Evolutionary conservation across 2,888 invertebrate genomes (phyloP), one percentile per base, ranked within the genome.

Genomic region (Campoplex nolae): DNA sequence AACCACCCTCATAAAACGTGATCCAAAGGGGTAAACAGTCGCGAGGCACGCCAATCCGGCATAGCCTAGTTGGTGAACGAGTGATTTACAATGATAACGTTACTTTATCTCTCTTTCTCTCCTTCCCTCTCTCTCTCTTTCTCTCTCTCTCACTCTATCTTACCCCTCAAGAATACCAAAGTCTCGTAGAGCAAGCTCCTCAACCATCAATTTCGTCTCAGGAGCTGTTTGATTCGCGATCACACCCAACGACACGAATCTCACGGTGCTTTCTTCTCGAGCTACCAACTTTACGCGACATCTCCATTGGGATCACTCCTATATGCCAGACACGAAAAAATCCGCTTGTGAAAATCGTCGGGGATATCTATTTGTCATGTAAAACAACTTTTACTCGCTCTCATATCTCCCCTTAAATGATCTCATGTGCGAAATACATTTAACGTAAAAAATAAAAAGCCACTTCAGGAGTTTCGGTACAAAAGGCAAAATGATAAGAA

Each of bases 1-100:
- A 73, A 80, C 48, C 48, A 58, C 48, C 38, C 70, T 65, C 54
- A 35, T 16, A 75, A 42, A 48, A 6, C 54, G 65, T 67, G 73
- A 80, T 80, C n/a, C 56, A 68, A 68, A 62, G 38, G 82, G 87
- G 85, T 88, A 90, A 91, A 91, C 88, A 89, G 90, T 90, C 88
- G 88, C 87, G 88, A 89, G 88, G 87, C 91, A 91, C 90, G 91
- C 89, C 89, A 90, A 89, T 89, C 84, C 75, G 1, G 13, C 75
- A 62, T 16, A 45, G 68, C n/a, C 54, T 62, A 68, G 56, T 79
- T 45, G 73, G 73, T 67, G 74, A 85, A 77, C 65, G 84, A 73
- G 71, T 73, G 84, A 74, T 84, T 86, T 79, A 83, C 82, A 79
- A 48, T 83, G 89, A 88, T 88, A 89, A 79, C 83, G 62, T 58